phyloP scores from a whole-genome alignment of 1,140 invertebrate genomes.

The Limonius californicus region DNA sequence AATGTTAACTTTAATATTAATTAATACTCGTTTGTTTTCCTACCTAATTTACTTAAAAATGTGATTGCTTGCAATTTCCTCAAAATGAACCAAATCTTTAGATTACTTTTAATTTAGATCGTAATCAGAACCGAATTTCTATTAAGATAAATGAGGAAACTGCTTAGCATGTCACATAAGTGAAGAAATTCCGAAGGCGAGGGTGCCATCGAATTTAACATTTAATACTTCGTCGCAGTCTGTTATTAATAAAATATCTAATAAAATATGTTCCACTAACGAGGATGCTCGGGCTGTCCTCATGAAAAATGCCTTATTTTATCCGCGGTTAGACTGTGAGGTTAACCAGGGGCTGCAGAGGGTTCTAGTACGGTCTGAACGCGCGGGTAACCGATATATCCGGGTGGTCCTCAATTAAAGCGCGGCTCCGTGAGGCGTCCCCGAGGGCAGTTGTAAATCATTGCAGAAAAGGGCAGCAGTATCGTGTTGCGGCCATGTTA shows the following conservation, averaged over 20 bases:
- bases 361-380: conserved; percentile 7
- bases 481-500: conserved; percentile 22
- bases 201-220: too few species aligned
- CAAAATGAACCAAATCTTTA: too few species aligned
- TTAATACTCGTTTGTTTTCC: too few species aligned
- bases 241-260: neutral
- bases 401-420: conserved; percentile 26
- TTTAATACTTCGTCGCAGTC: too few species aligned
- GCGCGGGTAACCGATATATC: conserved; percentile 24
- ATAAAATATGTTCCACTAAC: conserved; percentile 24
- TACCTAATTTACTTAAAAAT: too few species aligned
- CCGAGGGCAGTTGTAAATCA: conserved; percentile 22
- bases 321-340: conserved; percentile 9
- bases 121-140: too few species aligned
- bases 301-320: conserved; percentile 26
- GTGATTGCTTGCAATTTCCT: too few species aligned
- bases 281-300: conserved; percentile 16
- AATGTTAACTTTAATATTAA: too few species aligned
- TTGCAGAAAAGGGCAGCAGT: conserved; percentile 19
- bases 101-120: too few species aligned
- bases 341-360: neutral
- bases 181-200: too few species aligned
- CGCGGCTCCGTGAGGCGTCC: conserved; percentile 16
- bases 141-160: too few species aligned
- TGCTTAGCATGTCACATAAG: too few species aligned